phyloP scores from a whole-genome alignment of 2,113 vertebrate species.

The Triplophysa rosa region DNA sequence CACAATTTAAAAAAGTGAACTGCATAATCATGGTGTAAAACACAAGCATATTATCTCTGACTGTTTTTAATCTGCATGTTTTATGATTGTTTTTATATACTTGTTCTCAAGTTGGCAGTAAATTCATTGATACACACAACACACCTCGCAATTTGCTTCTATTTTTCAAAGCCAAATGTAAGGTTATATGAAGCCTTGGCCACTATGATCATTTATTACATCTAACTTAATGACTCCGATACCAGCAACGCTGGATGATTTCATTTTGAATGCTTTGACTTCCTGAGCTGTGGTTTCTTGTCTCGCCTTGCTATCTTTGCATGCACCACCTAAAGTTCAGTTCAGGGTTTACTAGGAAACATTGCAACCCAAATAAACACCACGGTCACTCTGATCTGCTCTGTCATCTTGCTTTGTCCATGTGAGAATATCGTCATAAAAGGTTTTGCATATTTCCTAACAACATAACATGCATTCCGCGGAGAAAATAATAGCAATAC shows the following conservation, averaged over 20 bases:
- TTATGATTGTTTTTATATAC: too few relatives aligned
- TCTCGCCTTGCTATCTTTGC: conserved; percentile 33
- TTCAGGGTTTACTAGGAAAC: conserved; percentile 10
- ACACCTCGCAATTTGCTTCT: neutral
- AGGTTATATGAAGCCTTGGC: neutral
- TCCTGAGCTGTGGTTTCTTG: conserved; percentile 51
- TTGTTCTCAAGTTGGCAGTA: neutral
- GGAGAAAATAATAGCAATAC: too few relatives aligned
- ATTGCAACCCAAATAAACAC: neutral
- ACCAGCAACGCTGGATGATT: neutral
- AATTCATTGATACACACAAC: neutral
- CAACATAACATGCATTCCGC: too few relatives aligned
- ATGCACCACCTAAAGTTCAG: conserved; percentile 48
- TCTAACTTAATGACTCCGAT: neutral
- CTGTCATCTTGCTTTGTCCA: neutral
- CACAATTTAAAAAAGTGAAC: neutral
- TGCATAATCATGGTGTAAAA: neutral
- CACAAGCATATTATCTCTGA: too few relatives aligned
- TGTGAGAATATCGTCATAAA: neutral
- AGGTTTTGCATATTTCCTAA: neutral
- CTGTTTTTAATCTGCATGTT: too few relatives aligned
- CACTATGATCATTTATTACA: neutral
- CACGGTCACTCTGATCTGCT: neutral
- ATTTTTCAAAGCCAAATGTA: neutral
- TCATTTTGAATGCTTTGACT: conserved; percentile 29